Evolutionary conservation across 1,140 invertebrate genomes (phyloP), one percentile per base, ranked within the genome.

Genomic region (Bombus vancouverensis): DNA sequence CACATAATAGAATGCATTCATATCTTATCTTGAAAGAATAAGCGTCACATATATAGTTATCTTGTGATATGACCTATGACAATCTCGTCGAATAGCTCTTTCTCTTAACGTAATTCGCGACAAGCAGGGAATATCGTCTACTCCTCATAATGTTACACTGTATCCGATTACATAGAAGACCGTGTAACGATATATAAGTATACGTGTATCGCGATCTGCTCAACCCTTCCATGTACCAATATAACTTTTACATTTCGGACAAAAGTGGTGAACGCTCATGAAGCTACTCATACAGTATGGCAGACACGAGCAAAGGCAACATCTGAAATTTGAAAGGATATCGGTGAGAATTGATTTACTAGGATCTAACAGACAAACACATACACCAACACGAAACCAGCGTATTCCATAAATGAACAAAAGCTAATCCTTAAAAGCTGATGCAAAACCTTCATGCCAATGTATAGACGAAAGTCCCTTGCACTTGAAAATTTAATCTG

Each of bases 251-350:
- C 95, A 96, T 70, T 94, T 95, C 18, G 95, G 95, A 91, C 95
- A 96, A 68, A 94, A 93, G 77, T 96, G 95, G 85, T 95, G 93
- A 22, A 95, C 93, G 32, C 92, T 95, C 92, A 94, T 93, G 68
- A 95, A 96, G 13, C 92, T 93, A 85, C 93, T 95, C 92, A 96
- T 94, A 89, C 95, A 96, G 82, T 96, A 96, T 18, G 95, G 95
- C 83, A 96, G 89, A 83, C 95, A 95, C 13, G 95, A 95, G 85
- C 95, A 96, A 22, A 95, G 89, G 74, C 95, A 95, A 89, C 95
- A 96, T 80, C 95, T 95, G 88, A 79, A 94, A 94, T 87, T 78
- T 12, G n/a, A 86, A 47, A 90, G 1, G 39, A 25, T 42, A 62
- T 44, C 6, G 47, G 22, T 84, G 4, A 79, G 28, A 72, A 66